Percentiles rank a stretch among this genome's conserved stretches.
phyloP scores from a whole-genome alignment of 2,888 invertebrate genomes.

The Geotrupes spiniger region DNA sequence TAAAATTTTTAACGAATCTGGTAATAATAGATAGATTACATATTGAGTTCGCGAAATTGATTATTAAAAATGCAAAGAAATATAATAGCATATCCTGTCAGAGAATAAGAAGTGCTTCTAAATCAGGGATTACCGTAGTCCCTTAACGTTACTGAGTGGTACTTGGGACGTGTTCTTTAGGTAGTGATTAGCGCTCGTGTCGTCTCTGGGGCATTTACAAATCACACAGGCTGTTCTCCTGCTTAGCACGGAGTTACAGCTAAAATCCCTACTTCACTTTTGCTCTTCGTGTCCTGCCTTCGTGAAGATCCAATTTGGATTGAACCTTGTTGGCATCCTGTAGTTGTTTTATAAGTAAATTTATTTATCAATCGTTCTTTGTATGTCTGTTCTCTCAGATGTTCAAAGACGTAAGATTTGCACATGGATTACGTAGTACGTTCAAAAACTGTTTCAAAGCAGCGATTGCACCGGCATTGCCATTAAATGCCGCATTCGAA shows the following conservation, averaged over 20 bases:
- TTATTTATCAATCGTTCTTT: conserved; percentile 17
- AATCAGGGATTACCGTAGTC: conserved; percentile 30
- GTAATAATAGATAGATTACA: no score
- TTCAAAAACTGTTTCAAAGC: no score
- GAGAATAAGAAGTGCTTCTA: conserved; percentile 20
- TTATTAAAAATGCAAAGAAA: neutral
- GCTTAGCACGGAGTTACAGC: conserved; percentile 28
- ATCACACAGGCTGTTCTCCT: conserved; percentile 30
- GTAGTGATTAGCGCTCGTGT: conserved; percentile 33
- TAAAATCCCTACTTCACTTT: conserved; percentile 27
- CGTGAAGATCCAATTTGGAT: conserved; percentile 22
- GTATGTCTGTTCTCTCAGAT: conserved; percentile 14
- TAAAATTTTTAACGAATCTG: neutral
- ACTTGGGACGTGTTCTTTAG: conserved; percentile 31
- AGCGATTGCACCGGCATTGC: no score
- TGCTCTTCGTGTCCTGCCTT: conserved; percentile 21
- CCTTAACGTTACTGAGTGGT: conserved; percentile 31
- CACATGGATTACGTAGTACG: no score
- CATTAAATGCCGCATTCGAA: no score
- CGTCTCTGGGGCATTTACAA: conserved; percentile 33
- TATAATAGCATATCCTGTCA: conserved; percentile 8
- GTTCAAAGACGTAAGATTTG: neutral
- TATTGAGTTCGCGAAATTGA: no score
- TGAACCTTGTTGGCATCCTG: conserved; percentile 10
- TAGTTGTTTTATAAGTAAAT: conserved; percentile 14